Conservation (phyloP, 92 coral and sea anemone genomes). For the Desmophyllum pertusum region DNA sequence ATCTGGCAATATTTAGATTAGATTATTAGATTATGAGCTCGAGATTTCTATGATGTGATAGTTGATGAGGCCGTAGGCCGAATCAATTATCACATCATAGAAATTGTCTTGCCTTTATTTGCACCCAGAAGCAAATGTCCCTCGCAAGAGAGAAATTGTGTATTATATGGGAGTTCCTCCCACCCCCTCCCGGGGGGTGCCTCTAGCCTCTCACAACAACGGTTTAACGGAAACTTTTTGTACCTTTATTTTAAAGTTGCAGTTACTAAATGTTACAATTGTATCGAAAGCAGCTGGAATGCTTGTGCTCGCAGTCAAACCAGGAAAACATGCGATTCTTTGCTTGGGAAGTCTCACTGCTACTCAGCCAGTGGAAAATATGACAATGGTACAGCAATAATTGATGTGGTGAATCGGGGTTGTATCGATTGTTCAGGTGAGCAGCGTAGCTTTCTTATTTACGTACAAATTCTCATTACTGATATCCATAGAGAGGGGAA, state of each 20-base stretch:
- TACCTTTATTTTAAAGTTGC: background rate
- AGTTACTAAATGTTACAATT: constrained; percentile 21
- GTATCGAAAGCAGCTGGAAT: constrained; percentile 30
- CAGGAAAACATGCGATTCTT: background rate
- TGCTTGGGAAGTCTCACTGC: constrained; percentile 25
- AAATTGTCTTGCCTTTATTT: no score
- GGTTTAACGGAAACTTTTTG: background rate
- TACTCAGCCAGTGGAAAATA: constrained; percentile 36
- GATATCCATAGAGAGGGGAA: no score
- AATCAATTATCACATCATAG: no score
- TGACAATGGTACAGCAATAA: constrained; percentile 24
- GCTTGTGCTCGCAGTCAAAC: constrained; percentile 17
- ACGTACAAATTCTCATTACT: background rate
- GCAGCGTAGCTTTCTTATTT: background rate
- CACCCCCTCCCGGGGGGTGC: no score
- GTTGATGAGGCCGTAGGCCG: no score
- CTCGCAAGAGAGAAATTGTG: no score
- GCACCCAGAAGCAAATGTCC: no score
- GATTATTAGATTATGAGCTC: no score
- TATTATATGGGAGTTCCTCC: no score
- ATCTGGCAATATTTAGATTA: no score
- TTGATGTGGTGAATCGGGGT: constrained; percentile 21
- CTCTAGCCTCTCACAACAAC: background rate
- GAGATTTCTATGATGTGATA: no score
- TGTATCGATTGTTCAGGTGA: constrained; percentile 40